phyloP scores from a whole-genome alignment of 2,888 invertebrate genomes.

The Protophormia terraenovae region DNA sequence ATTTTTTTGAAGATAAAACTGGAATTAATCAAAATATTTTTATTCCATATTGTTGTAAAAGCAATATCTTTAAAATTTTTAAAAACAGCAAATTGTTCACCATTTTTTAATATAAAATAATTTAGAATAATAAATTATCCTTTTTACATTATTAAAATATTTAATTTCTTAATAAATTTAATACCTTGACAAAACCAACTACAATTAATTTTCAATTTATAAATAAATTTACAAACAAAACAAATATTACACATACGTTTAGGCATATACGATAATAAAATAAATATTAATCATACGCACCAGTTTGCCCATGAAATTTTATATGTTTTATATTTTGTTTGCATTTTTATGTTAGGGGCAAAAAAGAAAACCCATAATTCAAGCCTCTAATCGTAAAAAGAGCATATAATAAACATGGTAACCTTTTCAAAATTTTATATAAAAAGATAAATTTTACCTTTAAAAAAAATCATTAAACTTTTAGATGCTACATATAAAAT shows the following conservation, averaged over 20 bases:
- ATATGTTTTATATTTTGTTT: neutral
- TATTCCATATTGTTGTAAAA: too few relatives aligned
- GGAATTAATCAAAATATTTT: too few relatives aligned
- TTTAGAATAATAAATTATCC: neutral
- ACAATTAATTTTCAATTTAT: neutral
- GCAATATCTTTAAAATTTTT: too few relatives aligned
- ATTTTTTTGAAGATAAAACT: too few relatives aligned
- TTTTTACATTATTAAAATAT: neutral
- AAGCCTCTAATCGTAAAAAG: neutral
- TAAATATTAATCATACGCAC: slow-evolving; percentile 23
- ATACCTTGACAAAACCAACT: neutral
- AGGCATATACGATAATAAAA: neutral
- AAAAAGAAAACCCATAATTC: neutral
- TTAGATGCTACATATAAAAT: too few relatives aligned
- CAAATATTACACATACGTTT: neutral
- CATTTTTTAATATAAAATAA: too few relatives aligned
- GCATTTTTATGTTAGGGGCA: neutral
- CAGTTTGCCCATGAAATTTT: neutral
- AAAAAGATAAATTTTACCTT: neutral
- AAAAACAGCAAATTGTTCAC: too few relatives aligned
- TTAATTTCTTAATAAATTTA: neutral
- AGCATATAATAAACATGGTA: neutral
- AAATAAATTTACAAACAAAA: neutral
- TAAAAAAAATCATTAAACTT: neutral
- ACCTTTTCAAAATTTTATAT: neutral